These are phyloP conservation scores for Columba livia DNA, from an alignment of 2,113 vertebrate species.

Conservation along the genomic window DNA sequence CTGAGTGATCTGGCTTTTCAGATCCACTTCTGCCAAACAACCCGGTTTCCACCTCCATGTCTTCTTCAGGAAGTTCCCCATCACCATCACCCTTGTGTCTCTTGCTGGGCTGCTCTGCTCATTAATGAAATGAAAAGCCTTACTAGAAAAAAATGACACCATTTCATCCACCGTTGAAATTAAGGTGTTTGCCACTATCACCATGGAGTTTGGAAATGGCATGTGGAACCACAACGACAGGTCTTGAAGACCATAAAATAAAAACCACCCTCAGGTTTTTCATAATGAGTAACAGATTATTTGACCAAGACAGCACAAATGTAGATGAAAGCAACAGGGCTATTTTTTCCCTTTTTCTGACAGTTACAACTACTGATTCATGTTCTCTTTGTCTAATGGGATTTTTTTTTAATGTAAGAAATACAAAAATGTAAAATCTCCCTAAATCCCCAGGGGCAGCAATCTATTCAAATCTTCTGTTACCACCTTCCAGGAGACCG, in stretches of 20 bases:
- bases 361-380: neutral
- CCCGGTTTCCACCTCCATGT: slow-evolving; percentile 76
- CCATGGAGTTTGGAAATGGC: fast-evolving
- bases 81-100: slow-evolving; percentile 76
- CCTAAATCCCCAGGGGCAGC: neutral
- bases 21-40: slow-evolving; percentile 71
- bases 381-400: neutral
- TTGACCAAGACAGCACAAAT: neutral
- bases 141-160: neutral
- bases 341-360: neutral
- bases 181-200: neutral
- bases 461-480: neutral
- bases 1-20: neutral
- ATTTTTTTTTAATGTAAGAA: neutral
- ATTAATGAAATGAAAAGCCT: neutral
- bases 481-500: neutral
- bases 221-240: neutral
- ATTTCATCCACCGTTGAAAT: neutral
- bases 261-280: neutral
- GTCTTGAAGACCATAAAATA: neutral
- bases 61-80: slow-evolving; percentile 25
- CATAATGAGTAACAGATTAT: neutral
- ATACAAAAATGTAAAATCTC: neutral
- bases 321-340: neutral
- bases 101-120: slow-evolving; percentile 80